Evolutionary conservation across 2,888 invertebrate genomes (phyloP), one percentile per base, ranked within the genome.

Genomic region (Cyaniris semiargus): DNA sequence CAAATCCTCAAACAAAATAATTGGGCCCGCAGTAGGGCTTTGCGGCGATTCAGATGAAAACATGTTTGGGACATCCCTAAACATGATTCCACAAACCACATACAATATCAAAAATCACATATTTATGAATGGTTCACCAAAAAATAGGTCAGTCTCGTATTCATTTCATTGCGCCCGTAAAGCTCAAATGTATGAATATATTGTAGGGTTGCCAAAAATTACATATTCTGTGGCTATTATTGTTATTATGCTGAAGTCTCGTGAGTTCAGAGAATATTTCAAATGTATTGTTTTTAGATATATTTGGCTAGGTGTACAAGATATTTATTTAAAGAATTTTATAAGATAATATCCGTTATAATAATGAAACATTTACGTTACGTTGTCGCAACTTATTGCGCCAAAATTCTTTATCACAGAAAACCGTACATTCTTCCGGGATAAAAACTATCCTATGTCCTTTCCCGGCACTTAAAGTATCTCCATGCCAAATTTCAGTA

Each of bases 131-230:
- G 80, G 81, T 80, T 81, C 79, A 81, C 81, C 74, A 66, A 78
- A 79, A 82, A 81, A 79, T 81, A 80, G 82, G 82, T 81, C 82
- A 80, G 82, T 79, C 77, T 78, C 80, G 80, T 82, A 81, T 80
- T 79, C 79, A 80, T 80, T 81, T 80, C 81, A 81, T 81, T 79
- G 81, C 80, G 80, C 75, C 44, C 78, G 79, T 78, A 78, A 79
- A 77, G 80, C 80, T 82, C 80, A 82, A 76, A 82, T 78, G 80
- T 82, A 81, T 82, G 82, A 80, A 82, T 82, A 81, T 80, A 72
- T 72, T 72, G 38, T 44, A 72, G 44, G 72, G 72, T 44, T 72
- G 72, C 72, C 72, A 72, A 38, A 72, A 72, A 44, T 21, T 72
- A 38, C 10, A n/a, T 13, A 13, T 38, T n/a, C 72, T 5, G 66